Percentiles rank a stretch among this genome's conserved stretches.
Conservation (phyloP, 2,113 vertebrate species). For the Equus quagga region DNA sequence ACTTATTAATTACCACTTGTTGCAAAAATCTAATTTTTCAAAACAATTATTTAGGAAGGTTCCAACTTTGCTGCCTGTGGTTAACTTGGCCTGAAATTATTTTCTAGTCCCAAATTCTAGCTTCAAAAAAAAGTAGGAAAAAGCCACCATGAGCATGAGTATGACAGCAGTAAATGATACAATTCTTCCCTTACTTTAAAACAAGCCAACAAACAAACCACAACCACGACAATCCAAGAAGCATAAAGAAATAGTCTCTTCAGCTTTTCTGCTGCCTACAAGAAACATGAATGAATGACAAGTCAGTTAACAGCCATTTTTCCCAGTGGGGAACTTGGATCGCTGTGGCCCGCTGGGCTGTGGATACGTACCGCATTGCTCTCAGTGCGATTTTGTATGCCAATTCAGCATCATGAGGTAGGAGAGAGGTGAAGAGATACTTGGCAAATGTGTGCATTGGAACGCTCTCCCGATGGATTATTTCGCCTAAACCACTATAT, state of each 20-base stretch:
- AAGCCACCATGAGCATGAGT: neutral
- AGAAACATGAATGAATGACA: constrained; percentile 37
- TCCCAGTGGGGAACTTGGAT: neutral
- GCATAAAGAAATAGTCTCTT: neutral
- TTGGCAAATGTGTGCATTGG: constrained; percentile 99
- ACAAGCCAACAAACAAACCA: neutral
- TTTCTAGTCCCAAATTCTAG: constrained; percentile 60
- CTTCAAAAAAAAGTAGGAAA: constrained; percentile 40
- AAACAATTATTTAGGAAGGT: constrained; percentile 86
- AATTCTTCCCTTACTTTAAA: neutral
- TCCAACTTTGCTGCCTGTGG: constrained; percentile 85
- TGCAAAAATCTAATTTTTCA: constrained; percentile 82
- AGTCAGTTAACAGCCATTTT: neutral
- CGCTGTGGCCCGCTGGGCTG: neutral
- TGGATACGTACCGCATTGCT: constrained; percentile 96
- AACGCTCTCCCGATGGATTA: constrained; percentile 97
- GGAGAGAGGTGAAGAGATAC: constrained; percentile 98
- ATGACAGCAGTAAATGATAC: neutral
- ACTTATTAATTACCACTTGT: constrained; percentile 86
- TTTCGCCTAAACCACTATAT: constrained; percentile 97
- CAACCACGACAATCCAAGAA: neutral
- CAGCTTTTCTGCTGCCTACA: constrained; percentile 40
- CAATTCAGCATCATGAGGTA: constrained; percentile 99
- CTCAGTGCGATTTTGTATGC: constrained; percentile 99
- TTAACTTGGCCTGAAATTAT: constrained; percentile 82